Conservation (phyloP, 2,113 vertebrate genomes). For the Myiozetetes cayanensis region DNA sequence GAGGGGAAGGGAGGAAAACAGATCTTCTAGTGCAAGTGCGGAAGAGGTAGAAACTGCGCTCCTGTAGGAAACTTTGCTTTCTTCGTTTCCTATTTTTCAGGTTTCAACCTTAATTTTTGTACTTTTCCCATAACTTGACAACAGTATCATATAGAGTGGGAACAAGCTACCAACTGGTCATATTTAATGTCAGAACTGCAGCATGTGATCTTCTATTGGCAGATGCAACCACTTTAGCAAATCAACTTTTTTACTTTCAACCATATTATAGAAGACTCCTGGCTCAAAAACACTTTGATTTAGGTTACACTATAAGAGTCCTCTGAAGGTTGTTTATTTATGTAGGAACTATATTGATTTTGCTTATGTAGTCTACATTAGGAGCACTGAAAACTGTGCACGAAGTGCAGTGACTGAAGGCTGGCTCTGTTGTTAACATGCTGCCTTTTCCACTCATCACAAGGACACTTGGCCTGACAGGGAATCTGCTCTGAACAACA, state of each 20-base stretch:
- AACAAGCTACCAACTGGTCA: neutral
- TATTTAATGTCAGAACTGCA: neutral
- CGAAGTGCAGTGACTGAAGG: neutral
- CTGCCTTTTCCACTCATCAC: neutral
- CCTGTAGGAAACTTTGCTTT: neutral
- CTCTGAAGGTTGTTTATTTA: neutral
- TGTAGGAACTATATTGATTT: neutral
- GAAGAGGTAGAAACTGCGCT: neutral
- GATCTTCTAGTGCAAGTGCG: neutral
- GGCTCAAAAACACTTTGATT: neutral
- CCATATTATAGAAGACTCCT: neutral
- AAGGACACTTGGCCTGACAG: neutral
- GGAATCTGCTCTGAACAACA: neutral
- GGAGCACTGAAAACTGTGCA: neutral
- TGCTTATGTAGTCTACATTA: neutral
- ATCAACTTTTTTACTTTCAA: neutral
- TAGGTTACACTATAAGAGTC: neutral
- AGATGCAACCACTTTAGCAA: neutral
- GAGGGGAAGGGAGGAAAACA: neutral
- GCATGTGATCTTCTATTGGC: neutral
- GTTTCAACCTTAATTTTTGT: neutral
- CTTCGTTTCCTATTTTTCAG: accelerated
- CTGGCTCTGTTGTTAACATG: neutral
- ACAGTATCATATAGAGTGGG: neutral
- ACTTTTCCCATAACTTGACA: neutral